Evolutionary conservation across 2,113 vertebrate species (phyloP).

Genomic region (Apistogramma diplotaenia): DNA sequence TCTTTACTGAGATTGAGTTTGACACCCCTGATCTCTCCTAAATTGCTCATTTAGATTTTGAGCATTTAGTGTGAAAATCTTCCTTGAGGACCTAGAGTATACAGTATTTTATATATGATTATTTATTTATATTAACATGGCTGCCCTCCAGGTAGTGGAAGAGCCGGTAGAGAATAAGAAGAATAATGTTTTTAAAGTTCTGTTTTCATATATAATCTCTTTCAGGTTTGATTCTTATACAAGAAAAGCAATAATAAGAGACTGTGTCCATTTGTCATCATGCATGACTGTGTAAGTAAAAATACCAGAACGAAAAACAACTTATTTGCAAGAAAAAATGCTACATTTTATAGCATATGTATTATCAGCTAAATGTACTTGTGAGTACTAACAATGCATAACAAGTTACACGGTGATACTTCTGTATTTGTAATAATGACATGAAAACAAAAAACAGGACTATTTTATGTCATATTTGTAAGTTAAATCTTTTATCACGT

Average conservation of each 20-base stretch:
- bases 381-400: not conserved
- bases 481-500: not conserved
- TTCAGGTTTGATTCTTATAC: not conserved
- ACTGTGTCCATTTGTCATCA: too few species aligned
- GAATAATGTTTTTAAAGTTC: too few species aligned
- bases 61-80: not conserved
- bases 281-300: too few species aligned
- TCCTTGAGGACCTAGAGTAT: not conserved
- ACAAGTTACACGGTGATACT: not conserved
- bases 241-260: too few species aligned
- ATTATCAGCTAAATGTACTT: too few species aligned
- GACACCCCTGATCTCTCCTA: not conserved
- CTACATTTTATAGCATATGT: too few species aligned
- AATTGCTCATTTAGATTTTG: slow-evolving; percentile 4
- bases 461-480: not conserved
- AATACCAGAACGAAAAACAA: too few species aligned
- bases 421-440: not conserved
- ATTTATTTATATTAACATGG: not conserved
- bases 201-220: not conserved
- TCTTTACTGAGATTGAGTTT: slow-evolving; percentile 23
- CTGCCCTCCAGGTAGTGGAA: not conserved
- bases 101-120: too few species aligned
- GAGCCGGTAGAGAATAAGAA: too few species aligned
- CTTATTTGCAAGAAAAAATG: too few species aligned
- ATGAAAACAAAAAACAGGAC: not conserved